phyloP scores from a whole-genome alignment of 2,113 vertebrate genomes.

The Pterocles orientalis region DNA sequence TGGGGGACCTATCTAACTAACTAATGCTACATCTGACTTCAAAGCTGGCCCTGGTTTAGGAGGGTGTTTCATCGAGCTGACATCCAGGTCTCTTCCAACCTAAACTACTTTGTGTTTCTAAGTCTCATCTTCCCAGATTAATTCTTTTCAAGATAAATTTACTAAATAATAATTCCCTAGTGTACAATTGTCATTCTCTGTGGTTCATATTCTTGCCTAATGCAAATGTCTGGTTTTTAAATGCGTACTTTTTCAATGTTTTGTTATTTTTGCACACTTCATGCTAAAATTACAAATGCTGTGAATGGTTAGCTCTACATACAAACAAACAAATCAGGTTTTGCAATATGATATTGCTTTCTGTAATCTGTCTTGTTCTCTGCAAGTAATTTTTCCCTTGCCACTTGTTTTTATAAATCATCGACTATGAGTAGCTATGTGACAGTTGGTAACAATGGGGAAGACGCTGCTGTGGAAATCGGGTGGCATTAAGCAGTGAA shows the following conservation, averaged over 20 bases:
- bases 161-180: neutral
- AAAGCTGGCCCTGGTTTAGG: neutral
- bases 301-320: neutral
- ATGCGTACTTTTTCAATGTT: neutral
- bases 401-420: neutral
- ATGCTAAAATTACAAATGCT: neutral
- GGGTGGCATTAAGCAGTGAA: neutral
- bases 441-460: neutral
- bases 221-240: neutral
- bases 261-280: neutral
- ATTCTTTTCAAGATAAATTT: neutral
- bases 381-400: neutral
- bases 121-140: neutral
- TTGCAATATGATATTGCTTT: neutral
- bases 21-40: neutral
- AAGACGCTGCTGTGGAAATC: neutral
- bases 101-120: neutral
- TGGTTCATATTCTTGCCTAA: neutral
- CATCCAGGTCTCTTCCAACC: neutral
- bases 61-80: neutral
- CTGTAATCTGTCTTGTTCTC: neutral
- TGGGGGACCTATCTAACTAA: neutral
- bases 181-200: neutral
- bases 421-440: neutral
- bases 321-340: neutral